Evolutionary conservation across 2,113 vertebrate genomes (phyloP).

Genomic region (Pachyramphus minor): DNA sequence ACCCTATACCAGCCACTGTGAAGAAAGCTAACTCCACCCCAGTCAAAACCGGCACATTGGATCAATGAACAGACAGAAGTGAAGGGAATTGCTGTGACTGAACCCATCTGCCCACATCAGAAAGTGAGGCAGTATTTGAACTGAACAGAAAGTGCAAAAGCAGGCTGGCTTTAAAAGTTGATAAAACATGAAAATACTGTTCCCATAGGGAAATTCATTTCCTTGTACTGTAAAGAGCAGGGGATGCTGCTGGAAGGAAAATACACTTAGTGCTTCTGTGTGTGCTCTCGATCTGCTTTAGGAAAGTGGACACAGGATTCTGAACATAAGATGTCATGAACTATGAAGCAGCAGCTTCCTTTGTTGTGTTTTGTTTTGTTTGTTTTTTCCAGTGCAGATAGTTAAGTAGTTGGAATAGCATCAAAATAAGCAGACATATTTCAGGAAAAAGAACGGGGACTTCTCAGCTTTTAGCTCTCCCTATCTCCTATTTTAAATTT

Average conservation of each 20-base stretch:
- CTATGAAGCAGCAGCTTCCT: constrained; percentile 28
- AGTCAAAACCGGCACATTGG: not conserved
- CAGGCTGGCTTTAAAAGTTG: not conserved
- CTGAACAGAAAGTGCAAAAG: not conserved
- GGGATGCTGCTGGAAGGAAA: not conserved
- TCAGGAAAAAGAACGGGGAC: constrained; percentile 22
- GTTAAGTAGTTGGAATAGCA: constrained; percentile 46
- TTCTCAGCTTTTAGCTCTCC: constrained; percentile 12
- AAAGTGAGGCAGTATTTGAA: not conserved
- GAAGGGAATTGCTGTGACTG: not conserved
- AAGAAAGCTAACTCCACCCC: not conserved
- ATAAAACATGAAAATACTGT: not conserved
- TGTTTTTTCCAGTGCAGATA: constrained; percentile 26
- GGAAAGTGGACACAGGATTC: not conserved
- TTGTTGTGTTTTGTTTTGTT: not conserved
- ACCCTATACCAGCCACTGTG: not conserved
- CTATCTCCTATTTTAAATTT: not conserved
- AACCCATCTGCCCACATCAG: not conserved
- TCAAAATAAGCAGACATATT: constrained; percentile 28
- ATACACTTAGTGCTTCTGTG: not conserved
- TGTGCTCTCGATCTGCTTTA: not conserved
- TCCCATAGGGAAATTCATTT: not conserved
- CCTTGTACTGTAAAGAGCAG: not conserved
- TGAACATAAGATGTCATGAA: not conserved
- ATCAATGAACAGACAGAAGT: not conserved